Base-by-base conservation (phyloP, 2,797 vertebrate species). In the Peromyscus nudipes region DNA sequence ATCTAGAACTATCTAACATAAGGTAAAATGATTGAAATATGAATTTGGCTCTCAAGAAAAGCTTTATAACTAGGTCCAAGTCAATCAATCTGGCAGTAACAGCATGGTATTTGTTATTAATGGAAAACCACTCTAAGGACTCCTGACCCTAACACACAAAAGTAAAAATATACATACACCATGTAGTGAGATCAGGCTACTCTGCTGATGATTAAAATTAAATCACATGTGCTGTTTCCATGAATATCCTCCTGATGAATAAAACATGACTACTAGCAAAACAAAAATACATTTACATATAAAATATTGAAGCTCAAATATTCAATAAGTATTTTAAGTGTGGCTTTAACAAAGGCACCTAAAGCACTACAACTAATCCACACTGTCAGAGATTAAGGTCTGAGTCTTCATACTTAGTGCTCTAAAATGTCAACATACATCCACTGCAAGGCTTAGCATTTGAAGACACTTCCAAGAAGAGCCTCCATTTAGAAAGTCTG, bases 251-350 rank as follows among this genome's bases (percentile, higher is more conserved):
- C 49, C 83, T 65, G 46, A 76, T 10, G 21, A 92, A 64, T 76
- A 84, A 71, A 97, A 71, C 17, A 69, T 17, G 14, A 89, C 57
- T 94, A 62, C 16, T 62, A 34, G 40, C 40, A 82, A 85, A 93
- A 93, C 29, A 83, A 92, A 93, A 75, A 73, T 49, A 34, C 62
- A 93, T 65, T 85, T 89, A 71, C 37, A 94, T 86, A 79, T 71
- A 4, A 96, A 91, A 86, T 2, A 79, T 37, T 67, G 49, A 94
- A 85, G 37, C 9, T 91, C 57, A 94, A 90, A 83, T 16, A 84
- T 34, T 1, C n/a, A 69, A 62, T 43, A 91, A 79, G 75, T 64
- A 60, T 80, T 69, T 67, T 92, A 77, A 89, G 19, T 92, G 84
- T n/a, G 85, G 37, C 64, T 89, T 94, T 94, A 77, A 13, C 29